Conservation (phyloP, 2,797 vertebrate genomes). For the Gadopsis bispinosus region DNA sequence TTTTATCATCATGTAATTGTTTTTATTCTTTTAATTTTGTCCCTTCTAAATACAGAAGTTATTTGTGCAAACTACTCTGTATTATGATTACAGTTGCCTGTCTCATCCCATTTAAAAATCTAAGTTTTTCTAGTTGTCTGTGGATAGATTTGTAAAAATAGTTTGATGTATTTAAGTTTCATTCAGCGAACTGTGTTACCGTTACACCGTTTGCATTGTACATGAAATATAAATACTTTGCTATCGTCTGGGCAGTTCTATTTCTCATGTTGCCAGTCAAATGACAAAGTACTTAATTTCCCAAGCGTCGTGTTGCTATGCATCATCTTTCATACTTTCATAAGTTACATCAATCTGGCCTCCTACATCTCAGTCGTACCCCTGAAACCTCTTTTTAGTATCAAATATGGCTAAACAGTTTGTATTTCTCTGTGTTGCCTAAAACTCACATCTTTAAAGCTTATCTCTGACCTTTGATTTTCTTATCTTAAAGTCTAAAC, state of each 20-base stretch:
- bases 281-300: neutral
- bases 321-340: neutral
- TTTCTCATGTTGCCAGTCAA: neutral
- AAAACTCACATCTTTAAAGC: neutral
- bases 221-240: neutral
- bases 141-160: neutral
- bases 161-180: neutral
- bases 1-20: neutral
- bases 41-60: neutral
- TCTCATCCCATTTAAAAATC: neutral
- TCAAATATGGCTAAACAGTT: neutral
- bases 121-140: neutral
- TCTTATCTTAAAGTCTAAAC: constrained; percentile 4
- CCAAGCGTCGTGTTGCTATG: neutral
- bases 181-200: neutral
- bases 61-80: neutral
- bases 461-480: neutral
- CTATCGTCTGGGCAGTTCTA: neutral
- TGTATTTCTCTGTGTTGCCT: neutral
- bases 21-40: neutral
- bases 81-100: neutral
- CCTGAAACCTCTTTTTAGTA: neutral
- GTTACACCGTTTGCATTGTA: neutral
- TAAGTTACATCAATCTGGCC: neutral
- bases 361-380: neutral